These are phyloP conservation scores for Mimachlamys varia DNA, from an alignment of 2,888 invertebrate species.

Conservation along the genomic window DNA sequence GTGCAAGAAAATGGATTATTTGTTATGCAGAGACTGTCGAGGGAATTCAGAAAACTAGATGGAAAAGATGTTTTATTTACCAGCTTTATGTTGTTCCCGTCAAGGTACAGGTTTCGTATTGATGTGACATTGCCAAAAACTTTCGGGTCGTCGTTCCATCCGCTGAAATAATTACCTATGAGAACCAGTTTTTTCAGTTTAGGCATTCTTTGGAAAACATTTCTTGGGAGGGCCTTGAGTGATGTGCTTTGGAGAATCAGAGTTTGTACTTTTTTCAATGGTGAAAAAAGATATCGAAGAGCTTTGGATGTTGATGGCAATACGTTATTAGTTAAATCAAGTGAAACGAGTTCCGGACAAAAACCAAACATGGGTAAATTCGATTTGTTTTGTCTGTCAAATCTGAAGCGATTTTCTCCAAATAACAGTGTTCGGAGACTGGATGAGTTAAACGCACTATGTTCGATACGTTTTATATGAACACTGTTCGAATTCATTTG, in stretches of 20 bases:
- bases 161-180: constrained; percentile 36
- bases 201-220: background rate
- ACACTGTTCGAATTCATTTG: background rate
- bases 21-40: constrained; percentile 38
- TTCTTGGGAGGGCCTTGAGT: constrained; percentile 37
- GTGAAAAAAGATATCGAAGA: constrained; percentile 11
- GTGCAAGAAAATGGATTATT: constrained; percentile 55
- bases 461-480: background rate
- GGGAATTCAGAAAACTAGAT: constrained; percentile 4
- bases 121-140: constrained; percentile 40
- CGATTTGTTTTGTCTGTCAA: background rate
- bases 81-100: constrained; percentile 40
- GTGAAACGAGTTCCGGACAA: background rate
- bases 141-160: constrained; percentile 35
- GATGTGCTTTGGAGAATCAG: background rate
- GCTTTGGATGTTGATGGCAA: background rate
- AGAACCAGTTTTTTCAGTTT: constrained; percentile 14
- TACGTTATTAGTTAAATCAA: constrained; percentile 41
- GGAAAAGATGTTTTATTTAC: constrained; percentile 45
- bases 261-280: constrained; percentile 36
- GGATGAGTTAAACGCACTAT: constrained; percentile 37
- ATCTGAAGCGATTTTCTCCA: background rate
- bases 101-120: constrained; percentile 36
- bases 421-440: constrained; percentile 36
- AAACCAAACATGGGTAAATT: background rate